Percentiles rank a stretch among this genome's conserved stretches.
Evolutionary conservation across 2,113 vertebrate genomes (phyloP).

Genomic region (Lepus timidus): DNA sequence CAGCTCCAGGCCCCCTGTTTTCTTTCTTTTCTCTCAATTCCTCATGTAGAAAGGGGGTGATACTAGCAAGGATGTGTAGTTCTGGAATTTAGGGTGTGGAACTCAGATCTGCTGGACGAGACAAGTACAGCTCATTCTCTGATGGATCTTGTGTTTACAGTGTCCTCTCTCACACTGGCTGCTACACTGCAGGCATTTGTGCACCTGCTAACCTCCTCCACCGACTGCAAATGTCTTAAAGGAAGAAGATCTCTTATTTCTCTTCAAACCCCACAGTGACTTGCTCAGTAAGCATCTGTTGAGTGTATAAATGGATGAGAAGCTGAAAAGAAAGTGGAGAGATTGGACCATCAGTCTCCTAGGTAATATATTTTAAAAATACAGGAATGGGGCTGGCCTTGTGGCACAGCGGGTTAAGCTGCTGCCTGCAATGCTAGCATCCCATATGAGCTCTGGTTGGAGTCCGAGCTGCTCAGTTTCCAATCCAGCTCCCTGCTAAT

Average conservation of each 20-base stretch:
- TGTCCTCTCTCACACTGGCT: not conserved
- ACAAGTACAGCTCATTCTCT: not conserved
- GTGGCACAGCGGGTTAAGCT: too few relatives aligned
- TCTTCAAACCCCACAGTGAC: not conserved
- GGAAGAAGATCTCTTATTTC: not conserved
- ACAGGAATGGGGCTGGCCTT: too few relatives aligned
- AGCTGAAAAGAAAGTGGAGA: not conserved
- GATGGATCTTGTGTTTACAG: not conserved
- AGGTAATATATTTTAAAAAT: not conserved
- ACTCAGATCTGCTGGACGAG: constrained; percentile 3
- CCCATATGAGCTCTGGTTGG: too few relatives aligned
- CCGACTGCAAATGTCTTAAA: not conserved
- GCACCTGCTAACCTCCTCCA: not conserved
- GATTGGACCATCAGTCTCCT: not conserved
- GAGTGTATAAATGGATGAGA: not conserved
- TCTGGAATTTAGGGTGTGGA: not conserved
- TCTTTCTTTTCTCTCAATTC: not conserved
- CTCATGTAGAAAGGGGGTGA: not conserved
- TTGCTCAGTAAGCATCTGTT: not conserved
- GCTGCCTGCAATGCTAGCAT: too few relatives aligned
- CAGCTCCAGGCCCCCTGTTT: not conserved
- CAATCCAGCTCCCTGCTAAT: too few relatives aligned
- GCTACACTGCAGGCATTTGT: not conserved
- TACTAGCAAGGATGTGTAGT: not conserved
- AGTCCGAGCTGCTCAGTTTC: too few relatives aligned